Evolutionary conservation across 2,888 invertebrate genomes (phyloP).

Genomic region (Drosophila pegasa): DNA sequence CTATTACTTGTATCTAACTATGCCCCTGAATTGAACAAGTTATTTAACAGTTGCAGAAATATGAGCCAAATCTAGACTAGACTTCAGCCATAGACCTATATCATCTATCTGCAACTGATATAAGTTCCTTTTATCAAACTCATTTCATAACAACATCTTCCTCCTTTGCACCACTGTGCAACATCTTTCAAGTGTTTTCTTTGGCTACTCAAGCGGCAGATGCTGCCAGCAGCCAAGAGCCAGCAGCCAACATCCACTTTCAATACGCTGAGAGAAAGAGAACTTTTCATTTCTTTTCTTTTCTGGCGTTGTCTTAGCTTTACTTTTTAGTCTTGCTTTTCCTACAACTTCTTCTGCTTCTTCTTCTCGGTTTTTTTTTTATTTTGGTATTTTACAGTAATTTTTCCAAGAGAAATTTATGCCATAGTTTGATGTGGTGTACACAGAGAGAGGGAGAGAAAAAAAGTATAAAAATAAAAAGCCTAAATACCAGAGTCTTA

Average conservation of each 20-base stretch:
- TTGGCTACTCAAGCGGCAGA: slow-evolving; percentile 46
- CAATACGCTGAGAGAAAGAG: slow-evolving; percentile 42
- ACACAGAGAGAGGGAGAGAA: slow-evolving; percentile 4
- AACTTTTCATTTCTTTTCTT: slow-evolving; percentile 70
- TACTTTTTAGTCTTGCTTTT: slow-evolving; percentile 26
- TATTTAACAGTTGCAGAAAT: too few species aligned
- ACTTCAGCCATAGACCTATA: not conserved
- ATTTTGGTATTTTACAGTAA: slow-evolving; percentile 55
- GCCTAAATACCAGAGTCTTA: slow-evolving; percentile 57
- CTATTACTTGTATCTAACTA: not conserved
- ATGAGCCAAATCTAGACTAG: too few species aligned
- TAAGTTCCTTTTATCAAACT: not conserved
- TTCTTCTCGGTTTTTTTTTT: slow-evolving; percentile 24
- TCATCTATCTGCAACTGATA: not conserved
- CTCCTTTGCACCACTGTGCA: slow-evolving; percentile 19
- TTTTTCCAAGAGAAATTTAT: slow-evolving; percentile 47
- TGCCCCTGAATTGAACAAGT: too few species aligned
- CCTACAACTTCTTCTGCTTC: slow-evolving; percentile 15
- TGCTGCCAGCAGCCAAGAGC: slow-evolving; percentile 25
- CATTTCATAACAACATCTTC: too few species aligned
- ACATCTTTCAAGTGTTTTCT: slow-evolving; percentile 19
- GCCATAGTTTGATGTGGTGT: slow-evolving; percentile 54
- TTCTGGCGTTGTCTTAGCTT: slow-evolving; percentile 24
- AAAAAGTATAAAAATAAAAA: slow-evolving; percentile 24
- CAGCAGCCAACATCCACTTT: slow-evolving; percentile 42